Evolutionary conservation across 30 jellyfish, hydroid and myxozoan species (phyloP), one percentile per base, ranked within the genome.

Genomic region (Clytia hemisphaerica): DNA sequence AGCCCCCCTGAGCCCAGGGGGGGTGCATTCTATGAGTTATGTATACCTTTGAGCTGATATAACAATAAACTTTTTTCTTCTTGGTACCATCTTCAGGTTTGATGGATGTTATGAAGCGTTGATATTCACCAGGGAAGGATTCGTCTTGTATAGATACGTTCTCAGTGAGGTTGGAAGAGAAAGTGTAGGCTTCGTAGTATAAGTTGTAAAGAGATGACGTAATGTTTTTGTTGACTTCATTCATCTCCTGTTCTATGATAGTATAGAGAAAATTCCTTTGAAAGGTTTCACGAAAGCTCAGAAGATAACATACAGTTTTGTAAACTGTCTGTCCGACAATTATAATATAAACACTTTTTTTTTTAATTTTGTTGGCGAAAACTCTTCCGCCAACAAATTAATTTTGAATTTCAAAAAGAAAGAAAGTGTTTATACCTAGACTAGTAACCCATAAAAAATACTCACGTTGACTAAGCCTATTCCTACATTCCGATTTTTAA

Each of bases 11-110:
- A n/a, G n/a, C n/a, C n/a, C n/a, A n/a, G n/a, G n/a, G n/a, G n/a
- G n/a, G n/a, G n/a, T n/a, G n/a, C n/a, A n/a, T n/a, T n/a, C n/a
- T n/a, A n/a, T n/a, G n/a, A n/a, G n/a, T n/a, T n/a, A n/a, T n/a
- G n/a, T 21, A 34, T 63, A 85, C 95, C 82, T 77, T 85, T 24
- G 95, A 68, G 7, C 83, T 64, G 40, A 85, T 65, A 55, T 77
- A 85, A 45, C 92, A 67, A 64, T 76, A 85, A 16, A 85, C 95
- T 61, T 61, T 77, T 37, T 53, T 71, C 32, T 78, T 85, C 34
- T 33, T 40, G 1, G 15, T 53, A 25, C 32, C 47, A 9, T 50
- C 66, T 29, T 59, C 90, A 25, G 29, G 30, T 40, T 45, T 22
- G 29, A 24, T 16, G 37, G 45, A 24, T 4, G 37, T 18, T 21